Evolutionary conservation across 2,113 vertebrate species (phyloP), one percentile per base, ranked within the genome.

Genomic region (Heterochromis multidens): DNA sequence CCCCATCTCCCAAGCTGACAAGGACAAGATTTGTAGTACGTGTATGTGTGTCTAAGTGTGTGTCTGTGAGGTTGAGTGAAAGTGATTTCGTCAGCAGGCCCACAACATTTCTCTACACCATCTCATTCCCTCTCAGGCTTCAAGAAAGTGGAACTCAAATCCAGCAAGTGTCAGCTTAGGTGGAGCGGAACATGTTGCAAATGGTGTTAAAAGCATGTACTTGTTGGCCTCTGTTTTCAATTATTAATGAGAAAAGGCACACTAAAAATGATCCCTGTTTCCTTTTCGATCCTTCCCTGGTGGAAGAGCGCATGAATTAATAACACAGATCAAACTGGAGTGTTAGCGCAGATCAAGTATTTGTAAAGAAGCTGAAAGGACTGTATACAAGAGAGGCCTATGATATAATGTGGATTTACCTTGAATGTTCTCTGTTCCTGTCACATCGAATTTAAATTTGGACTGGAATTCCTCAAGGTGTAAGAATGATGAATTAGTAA

Each of bases 141-240:
- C 54, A 79, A 83, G 94, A 94, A 96, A 96, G 93, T 94, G 83
- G 93, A 91, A 94, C 92, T 92, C 86, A 74, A 89, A 91, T 91
- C 90, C 85, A 85, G 87, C 88, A 86, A 92, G 89, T 95, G 94
- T 94, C 93, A 91, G 74, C 93, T 93, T 90, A 94, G 95, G 95
- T 96, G 92, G 91, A 91, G 91, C 80, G 77, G 91, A 94, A 95
- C 95, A 95, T 94, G 94, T 91, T 88, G 87, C 94, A 94, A 91
- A 95, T 95, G 94, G 90, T 96, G 95, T 96, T 96, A 96, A 96
- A 96, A 96, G 96, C 95, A 94, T 95, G 95, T 95, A 94, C 94
- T 93, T 80, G 89, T 90, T 94, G 90, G 94, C 93, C 94, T 91
- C 58, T 4, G 11, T 60, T 35, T 72, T 95, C 84, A 95, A 96